Percentiles rank a stretch among this genome's conserved stretches.
Evolutionary conservation across 1,140 invertebrate genomes (phyloP).

Genomic region (Drosophila virilis): DNA sequence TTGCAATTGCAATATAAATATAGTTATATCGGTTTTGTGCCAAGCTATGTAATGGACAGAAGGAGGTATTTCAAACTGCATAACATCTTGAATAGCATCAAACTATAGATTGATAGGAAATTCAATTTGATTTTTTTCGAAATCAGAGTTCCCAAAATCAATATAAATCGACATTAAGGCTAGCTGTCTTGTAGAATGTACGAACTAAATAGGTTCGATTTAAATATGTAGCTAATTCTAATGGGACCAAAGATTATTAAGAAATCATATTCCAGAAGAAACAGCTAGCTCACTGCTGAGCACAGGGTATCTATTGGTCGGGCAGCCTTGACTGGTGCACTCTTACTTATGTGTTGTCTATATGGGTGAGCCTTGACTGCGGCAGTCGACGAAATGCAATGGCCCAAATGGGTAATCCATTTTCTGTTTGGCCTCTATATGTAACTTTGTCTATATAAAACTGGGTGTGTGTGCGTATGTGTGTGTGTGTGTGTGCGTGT

Average conservation of each 20-base stretch:
- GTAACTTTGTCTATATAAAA: background rate
- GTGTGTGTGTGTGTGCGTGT: background rate
- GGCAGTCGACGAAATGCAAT: slow-evolving; percentile 41
- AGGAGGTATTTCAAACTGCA: too few relatives aligned
- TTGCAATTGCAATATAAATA: background rate
- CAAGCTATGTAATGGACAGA: too few relatives aligned
- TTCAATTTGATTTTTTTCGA: background rate
- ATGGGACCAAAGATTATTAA: too few relatives aligned
- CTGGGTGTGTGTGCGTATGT: background rate
- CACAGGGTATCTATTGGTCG: background rate
- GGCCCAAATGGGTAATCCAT: slow-evolving; percentile 80
- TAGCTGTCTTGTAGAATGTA: too few relatives aligned
- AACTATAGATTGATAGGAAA: too few relatives aligned
- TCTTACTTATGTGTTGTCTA: slow-evolving; percentile 21
- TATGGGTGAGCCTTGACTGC: slow-evolving; percentile 53
- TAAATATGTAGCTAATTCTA: too few relatives aligned
- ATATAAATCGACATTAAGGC: too few relatives aligned
- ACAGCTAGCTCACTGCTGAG: background rate
- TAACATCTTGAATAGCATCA: too few relatives aligned
- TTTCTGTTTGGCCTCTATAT: slow-evolving; percentile 41
- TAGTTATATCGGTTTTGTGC: too few relatives aligned
- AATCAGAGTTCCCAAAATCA: too few relatives aligned
- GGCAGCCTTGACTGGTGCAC: background rate
- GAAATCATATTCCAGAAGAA: background rate
- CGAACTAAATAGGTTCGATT: too few relatives aligned